Evolutionary conservation across 2,797 vertebrate species (phyloP).

Genomic region (Spea hammondii): DNA sequence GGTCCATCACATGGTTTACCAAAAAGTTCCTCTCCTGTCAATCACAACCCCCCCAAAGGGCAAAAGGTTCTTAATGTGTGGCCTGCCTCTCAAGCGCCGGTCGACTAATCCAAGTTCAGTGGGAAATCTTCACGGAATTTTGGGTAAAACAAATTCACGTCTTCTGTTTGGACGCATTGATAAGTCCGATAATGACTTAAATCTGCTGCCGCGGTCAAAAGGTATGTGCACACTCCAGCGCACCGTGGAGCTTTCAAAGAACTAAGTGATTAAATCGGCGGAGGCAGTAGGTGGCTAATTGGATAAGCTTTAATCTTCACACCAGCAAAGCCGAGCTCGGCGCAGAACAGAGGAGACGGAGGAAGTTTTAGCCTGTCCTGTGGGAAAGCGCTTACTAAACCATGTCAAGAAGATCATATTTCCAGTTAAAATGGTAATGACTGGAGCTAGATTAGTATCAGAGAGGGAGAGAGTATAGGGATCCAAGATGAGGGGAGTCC

Average conservation of each 20-base stretch:
- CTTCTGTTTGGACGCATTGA: constrained; percentile 68
- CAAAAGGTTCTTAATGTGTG: constrained; percentile 72
- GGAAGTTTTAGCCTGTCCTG: constrained; percentile 71
- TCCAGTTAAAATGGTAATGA: constrained; percentile 59
- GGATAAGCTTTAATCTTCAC: constrained; percentile 89
- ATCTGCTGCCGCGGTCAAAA: constrained; percentile 69
- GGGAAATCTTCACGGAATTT: constrained; percentile 65
- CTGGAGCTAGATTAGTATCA: constrained; percentile 54
- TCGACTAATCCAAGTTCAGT: constrained; percentile 71
- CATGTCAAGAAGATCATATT: constrained; percentile 76
- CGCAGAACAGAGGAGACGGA: constrained; percentile 64
- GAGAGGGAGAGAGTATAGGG: background rate
- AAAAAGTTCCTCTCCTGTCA: background rate
- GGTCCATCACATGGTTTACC: no score
- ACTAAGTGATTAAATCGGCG: constrained; percentile 77
- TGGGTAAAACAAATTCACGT: constrained; percentile 68
- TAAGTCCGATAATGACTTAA: constrained; percentile 79
- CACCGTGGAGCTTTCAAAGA: constrained; percentile 67
- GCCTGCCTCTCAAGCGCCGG: constrained; percentile 60
- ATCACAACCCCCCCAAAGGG: background rate
- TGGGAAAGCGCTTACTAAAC: constrained; percentile 74
- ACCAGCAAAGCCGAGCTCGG: constrained; percentile 62
- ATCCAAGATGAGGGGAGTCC: background rate
- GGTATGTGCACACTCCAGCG: constrained; percentile 67
- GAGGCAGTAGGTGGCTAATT: constrained; percentile 84